Conservation (phyloP, 1,140 invertebrate species). For the Globodera rostochiensis region DNA sequence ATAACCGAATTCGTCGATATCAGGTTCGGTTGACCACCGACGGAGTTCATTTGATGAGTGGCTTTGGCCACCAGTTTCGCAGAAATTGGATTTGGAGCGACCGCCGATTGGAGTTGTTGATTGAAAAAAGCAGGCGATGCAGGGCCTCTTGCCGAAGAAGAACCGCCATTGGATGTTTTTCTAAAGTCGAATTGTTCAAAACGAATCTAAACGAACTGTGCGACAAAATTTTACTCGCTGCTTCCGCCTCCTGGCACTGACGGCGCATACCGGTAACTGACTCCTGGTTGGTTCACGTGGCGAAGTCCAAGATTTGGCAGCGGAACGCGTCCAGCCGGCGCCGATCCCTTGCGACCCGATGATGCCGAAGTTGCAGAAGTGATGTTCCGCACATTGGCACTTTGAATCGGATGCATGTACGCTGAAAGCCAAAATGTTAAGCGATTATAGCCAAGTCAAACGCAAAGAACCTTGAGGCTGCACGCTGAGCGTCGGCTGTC, state of each 20-base stretch:
- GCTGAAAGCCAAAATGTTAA: conserved; percentile 17
- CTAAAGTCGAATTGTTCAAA: conserved; percentile 4
- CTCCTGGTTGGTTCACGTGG: conserved; percentile 18
- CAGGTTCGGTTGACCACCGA: not conserved
- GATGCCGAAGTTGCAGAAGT: conserved; percentile 29
- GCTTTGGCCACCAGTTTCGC: conserved; percentile 51
- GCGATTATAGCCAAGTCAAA: conserved; percentile 7
- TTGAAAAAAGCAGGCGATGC: conserved; percentile 13
- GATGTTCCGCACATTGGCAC: conserved; percentile 32
- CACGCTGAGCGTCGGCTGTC: conserved; percentile 47
- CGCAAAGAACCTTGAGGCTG: conserved; percentile 34
- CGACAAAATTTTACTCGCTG: conserved; percentile 1
- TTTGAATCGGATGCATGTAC: conserved; percentile 48
- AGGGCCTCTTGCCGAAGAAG: conserved; percentile 47
- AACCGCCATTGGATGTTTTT: conserved; percentile 29
- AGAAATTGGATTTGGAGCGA: conserved; percentile 37
- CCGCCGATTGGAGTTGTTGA: conserved; percentile 44
- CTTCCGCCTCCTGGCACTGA: conserved; percentile 16
- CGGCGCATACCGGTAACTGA: conserved; percentile 37
- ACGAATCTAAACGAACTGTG: not conserved
- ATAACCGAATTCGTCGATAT: conserved; percentile 33
- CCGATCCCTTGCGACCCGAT: conserved; percentile 49
- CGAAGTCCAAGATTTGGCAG: conserved; percentile 49
- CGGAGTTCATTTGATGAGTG: conserved; percentile 6
- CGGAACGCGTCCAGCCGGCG: conserved; percentile 56